Evolutionary conservation across 2,888 invertebrate genomes (phyloP).

Genomic region (Cosmia pyralina): DNA sequence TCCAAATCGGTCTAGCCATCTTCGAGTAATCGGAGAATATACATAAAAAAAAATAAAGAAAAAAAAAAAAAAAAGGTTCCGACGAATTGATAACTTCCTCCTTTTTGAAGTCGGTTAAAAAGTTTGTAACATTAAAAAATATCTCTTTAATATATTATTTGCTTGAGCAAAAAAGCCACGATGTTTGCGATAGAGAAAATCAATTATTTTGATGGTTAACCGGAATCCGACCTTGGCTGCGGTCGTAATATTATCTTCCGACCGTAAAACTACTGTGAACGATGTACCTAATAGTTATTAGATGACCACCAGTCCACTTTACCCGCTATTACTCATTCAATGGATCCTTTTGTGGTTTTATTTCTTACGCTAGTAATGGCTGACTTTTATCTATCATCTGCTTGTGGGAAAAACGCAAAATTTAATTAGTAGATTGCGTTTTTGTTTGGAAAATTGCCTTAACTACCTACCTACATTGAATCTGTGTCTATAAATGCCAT

Average conservation of each 20-base stretch:
- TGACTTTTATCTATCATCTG: constrained; percentile 36
- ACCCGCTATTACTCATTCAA: constrained; percentile 38
- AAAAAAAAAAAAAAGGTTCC: no score
- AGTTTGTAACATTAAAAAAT: neutral
- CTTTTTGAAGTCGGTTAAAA: no score
- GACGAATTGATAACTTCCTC: no score
- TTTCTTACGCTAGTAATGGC: constrained; percentile 42
- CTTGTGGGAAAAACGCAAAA: constrained; percentile 47
- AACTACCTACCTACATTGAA: neutral
- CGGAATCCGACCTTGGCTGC: constrained; percentile 59
- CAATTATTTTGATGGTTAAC: constrained; percentile 56
- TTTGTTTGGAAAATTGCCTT: constrained; percentile 1
- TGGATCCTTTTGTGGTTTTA: constrained; percentile 54
- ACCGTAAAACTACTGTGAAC: constrained; percentile 63
- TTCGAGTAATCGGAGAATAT: no score
- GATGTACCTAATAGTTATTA: constrained; percentile 63
- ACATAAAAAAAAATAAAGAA: no score
- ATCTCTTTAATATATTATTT: neutral
- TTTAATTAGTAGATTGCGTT: constrained; percentile 32
- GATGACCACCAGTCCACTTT: constrained; percentile 56
- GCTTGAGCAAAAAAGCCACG: constrained; percentile 10
- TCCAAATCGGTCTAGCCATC: no score
- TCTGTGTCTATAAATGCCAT: neutral
- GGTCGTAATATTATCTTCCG: constrained; percentile 51
- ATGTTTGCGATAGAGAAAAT: constrained; percentile 51